A percentile compares a stretch with the other conserved stretches of the same genome.
Evolutionary conservation across 2,113 vertebrate species (phyloP).

Genomic region (Cyanistes caeruleus): DNA sequence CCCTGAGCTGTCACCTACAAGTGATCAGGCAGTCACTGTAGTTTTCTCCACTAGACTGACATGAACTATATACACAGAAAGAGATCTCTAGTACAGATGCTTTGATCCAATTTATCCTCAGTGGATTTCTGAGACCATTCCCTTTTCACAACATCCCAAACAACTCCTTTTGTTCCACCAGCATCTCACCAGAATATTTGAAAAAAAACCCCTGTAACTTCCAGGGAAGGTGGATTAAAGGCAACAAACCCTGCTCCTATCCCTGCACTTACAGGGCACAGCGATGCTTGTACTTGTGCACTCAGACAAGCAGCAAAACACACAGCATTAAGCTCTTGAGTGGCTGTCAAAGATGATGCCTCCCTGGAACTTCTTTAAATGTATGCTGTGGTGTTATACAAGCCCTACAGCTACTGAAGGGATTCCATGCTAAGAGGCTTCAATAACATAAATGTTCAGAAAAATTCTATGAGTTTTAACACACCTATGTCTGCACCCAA

Average conservation of each 20-base stretch:
- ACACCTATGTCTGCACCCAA: neutral
- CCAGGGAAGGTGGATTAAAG: neutral
- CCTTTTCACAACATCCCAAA: neutral
- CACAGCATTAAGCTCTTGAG: neutral
- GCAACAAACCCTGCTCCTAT: neutral
- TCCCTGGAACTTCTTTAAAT: neutral
- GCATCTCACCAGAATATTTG: neutral
- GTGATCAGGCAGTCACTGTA: neutral
- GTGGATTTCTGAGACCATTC: neutral
- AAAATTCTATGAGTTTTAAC: neutral
- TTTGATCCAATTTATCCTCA: neutral
- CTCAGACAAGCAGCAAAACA: neutral
- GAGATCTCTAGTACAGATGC: neutral
- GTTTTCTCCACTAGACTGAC: neutral
- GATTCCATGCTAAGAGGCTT: neutral
- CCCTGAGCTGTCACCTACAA: neutral
- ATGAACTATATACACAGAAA: neutral
- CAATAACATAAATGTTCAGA: neutral
- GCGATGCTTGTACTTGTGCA: rapidly evolving
- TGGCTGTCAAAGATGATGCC: neutral
- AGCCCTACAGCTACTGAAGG: neutral
- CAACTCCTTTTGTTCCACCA: neutral
- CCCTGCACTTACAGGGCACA: neutral
- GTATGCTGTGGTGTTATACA: neutral
- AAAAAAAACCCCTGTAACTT: neutral